Percentiles rank a stretch among this genome's conserved stretches.
These are phyloP conservation scores for Auanema sp. DNA, from an alignment of 2,888 invertebrate species.

Conservation along the genomic window DNA sequence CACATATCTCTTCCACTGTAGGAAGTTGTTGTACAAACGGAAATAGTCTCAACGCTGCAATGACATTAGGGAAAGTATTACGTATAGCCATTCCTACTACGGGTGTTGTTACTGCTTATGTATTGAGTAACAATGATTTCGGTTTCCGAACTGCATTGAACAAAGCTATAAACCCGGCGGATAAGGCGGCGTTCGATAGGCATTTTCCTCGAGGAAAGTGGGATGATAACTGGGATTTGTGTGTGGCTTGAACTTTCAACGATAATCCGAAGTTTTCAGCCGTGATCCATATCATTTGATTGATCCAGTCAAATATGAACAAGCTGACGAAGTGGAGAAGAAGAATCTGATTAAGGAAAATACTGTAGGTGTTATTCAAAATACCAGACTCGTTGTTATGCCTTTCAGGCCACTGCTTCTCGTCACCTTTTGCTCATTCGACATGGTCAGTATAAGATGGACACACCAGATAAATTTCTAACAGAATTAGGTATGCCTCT, in stretches of 20 bases:
- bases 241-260: constrained; percentile 13
- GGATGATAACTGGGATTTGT: constrained; percentile 58
- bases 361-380: too few species aligned
- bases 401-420: constrained; percentile 67
- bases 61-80: neutral
- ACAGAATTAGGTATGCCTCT: constrained; percentile 76
- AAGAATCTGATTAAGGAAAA: constrained; percentile 48
- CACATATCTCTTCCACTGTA: too few species aligned
- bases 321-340: constrained; percentile 42
- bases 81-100: neutral
- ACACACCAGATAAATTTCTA: constrained; percentile 70
- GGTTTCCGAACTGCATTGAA: neutral
- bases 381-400: neutral
- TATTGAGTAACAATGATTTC: neutral
- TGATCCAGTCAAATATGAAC: constrained; percentile 37
- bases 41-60: too few species aligned
- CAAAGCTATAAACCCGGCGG: neutral
- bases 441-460: constrained; percentile 88
- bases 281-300: constrained; percentile 53
- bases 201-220: constrained; percentile 55
- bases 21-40: too few species aligned
- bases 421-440: constrained; percentile 87
- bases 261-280: constrained; percentile 33
- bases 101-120: constrained; percentile 1
- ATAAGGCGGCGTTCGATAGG: constrained; percentile 27